phyloP scores from a whole-genome alignment of 2,888 invertebrate genomes.

The Leptopilina syphax region DNA sequence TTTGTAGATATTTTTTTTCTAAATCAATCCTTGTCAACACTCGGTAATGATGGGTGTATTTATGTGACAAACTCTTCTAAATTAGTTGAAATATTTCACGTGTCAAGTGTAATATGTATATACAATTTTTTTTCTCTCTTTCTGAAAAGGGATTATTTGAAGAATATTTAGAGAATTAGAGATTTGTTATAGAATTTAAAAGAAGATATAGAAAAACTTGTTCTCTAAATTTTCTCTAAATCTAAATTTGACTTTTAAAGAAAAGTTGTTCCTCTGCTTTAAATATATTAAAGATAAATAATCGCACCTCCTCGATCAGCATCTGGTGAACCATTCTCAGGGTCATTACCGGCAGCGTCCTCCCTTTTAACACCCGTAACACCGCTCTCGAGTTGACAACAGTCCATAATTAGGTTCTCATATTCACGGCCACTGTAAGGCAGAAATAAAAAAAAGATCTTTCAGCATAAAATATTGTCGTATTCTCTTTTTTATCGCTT shows the following conservation, averaged over 20 bases:
- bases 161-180: no score
- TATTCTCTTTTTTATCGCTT: constrained; percentile 13
- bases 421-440: constrained; percentile 89
- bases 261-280: no score
- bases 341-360: constrained; percentile 87
- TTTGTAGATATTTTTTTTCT: background rate
- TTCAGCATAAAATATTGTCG: constrained; percentile 18
- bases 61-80: constrained; percentile 21
- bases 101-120: background rate
- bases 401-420: constrained; percentile 94
- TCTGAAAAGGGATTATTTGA: background rate
- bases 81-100: background rate
- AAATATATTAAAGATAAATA: constrained; percentile 5
- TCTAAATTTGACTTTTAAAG: no score
- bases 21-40: constrained; percentile 41
- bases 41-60: constrained; percentile 19
- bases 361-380: constrained; percentile 90
- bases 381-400: constrained; percentile 93
- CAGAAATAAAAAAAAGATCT: constrained; percentile 27
- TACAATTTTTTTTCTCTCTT: background rate
- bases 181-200: no score
- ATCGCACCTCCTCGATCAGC: constrained; percentile 84
- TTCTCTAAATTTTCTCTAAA: no score
- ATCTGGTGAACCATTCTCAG: constrained; percentile 93
- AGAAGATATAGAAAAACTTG: no score